Conservation (phyloP, 2,888 invertebrate species). For the Heliconius hortense region DNA sequence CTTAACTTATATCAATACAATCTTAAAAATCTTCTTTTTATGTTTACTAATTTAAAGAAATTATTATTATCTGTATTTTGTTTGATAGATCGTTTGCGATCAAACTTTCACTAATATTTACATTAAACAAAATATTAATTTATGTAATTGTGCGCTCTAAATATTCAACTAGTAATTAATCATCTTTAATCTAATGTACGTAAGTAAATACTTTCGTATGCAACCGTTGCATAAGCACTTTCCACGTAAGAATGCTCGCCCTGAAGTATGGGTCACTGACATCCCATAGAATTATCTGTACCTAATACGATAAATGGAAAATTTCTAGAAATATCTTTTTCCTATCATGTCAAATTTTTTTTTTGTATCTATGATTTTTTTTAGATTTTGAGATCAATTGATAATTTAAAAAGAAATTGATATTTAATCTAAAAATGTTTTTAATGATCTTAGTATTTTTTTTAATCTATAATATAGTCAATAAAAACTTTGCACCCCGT, state of each 20-base stretch:
- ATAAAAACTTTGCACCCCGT: slow-evolving; percentile 8
- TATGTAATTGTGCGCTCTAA: not conserved
- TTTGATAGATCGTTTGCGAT: not conserved
- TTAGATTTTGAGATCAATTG: not conserved
- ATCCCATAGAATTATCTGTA: slow-evolving; percentile 17
- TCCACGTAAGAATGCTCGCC: slow-evolving; percentile 17
- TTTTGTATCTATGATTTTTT: not conserved
- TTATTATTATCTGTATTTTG: not conserved
- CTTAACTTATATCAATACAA: no score
- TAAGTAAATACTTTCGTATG: not conserved
- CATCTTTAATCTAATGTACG: not conserved
- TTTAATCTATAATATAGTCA: not conserved
- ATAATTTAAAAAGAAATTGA: not conserved
- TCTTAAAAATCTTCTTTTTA: not conserved
- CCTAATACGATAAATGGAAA: not conserved
- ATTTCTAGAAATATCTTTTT: not conserved
- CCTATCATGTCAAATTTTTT: no score
- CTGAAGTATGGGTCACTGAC: slow-evolving; percentile 25
- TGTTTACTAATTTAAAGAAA: not conserved
- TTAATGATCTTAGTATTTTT: not conserved
- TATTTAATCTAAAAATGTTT: not conserved
- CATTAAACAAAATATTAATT: not conserved
- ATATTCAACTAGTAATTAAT: not conserved
- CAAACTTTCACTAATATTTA: not conserved
- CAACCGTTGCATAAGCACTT: slow-evolving; percentile 16